Conservation (phyloP, 2,113 vertebrate genomes). For the Pelvicachromis taeniatus region DNA sequence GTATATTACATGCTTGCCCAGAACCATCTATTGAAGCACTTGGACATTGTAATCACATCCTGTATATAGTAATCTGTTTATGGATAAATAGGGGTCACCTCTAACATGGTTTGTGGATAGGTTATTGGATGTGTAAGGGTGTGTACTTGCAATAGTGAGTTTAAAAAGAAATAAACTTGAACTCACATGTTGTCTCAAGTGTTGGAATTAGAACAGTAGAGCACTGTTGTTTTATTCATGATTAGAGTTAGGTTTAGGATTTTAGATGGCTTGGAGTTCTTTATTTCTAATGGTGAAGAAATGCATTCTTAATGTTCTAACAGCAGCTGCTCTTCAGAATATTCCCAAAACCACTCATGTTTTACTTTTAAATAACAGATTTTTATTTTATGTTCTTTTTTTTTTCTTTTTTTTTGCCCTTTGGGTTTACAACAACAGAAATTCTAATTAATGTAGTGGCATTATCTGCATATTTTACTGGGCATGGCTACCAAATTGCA, state of each 20-base stretch:
- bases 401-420: background rate
- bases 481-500: slow-evolving; percentile 47
- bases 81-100: slow-evolving; percentile 11
- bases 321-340: background rate
- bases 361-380: slow-evolving; percentile 4
- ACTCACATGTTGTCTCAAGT: slow-evolving; percentile 13
- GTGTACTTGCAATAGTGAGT: background rate
- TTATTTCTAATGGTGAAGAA: slow-evolving; percentile 43
- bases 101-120: background rate
- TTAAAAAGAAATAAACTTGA: background rate
- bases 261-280: slow-evolving; percentile 13
- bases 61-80: slow-evolving; percentile 26
- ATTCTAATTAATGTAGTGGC: slow-evolving; percentile 31
- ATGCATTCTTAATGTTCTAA: slow-evolving; percentile 7
- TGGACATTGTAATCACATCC: background rate
- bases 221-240: slow-evolving; percentile 44
- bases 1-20: background rate
- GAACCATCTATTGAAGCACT: slow-evolving; percentile 10
- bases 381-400: background rate
- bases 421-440: background rate
- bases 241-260: slow-evolving; percentile 19
- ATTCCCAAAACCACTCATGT: background rate
- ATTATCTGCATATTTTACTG: slow-evolving; percentile 26
- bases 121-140: background rate
- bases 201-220: slow-evolving; percentile 34